Base-by-base conservation (phyloP, 2,888 invertebrate genomes). In the Laspeyria flexula region DNA sequence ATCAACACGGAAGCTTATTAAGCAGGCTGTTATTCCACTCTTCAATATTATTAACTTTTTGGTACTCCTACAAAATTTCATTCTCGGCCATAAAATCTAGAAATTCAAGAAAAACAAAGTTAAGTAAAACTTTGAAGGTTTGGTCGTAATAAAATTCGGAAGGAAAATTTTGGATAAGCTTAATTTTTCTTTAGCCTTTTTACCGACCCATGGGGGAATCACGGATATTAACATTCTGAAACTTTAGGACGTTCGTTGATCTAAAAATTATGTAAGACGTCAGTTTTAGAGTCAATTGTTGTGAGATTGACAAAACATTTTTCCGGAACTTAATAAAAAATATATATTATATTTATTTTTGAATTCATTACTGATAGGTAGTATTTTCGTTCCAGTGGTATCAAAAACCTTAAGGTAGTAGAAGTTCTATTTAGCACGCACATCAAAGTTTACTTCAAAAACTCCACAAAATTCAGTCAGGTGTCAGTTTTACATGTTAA, bases 101-200 rank as follows among this genome's bases (percentile, higher is more conserved):
- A 65, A 13, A 68, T 59, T 65, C 58, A 47, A 51, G 34, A 44
- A 53, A 65, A 65, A 61, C 57, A 64, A 65, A 68, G 38, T 69
- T 60, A 30, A 37, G 42, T 30, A 30, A 39, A 65, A 68, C 44
- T 68, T 56, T 38, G 44, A 52, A 64, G 64, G 54, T 43, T 65
- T 43, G 29, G 16, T 47, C 35, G 46, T 52, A 55, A 65, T 65
- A 64, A 64, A 65, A 65, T 68, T 55, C 35, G 55, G 39, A 43
- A 53, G 37, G 52, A 43, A 57, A 64, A 52, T 54, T 62, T 63
- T 27, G 55, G 55, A 57, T 57, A 54, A 44, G 41, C 56, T 59
- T 57, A 65, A 64, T 57, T 60, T 68, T 69, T 60, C 59, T 60
- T 56, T 39, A 43, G 12, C 27, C 12, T 55, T 68, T 58, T 53